Evolutionary conservation across 2,888 invertebrate genomes (phyloP), one percentile per base, ranked within the genome.

Genomic region (Pandemis corylana): DNA sequence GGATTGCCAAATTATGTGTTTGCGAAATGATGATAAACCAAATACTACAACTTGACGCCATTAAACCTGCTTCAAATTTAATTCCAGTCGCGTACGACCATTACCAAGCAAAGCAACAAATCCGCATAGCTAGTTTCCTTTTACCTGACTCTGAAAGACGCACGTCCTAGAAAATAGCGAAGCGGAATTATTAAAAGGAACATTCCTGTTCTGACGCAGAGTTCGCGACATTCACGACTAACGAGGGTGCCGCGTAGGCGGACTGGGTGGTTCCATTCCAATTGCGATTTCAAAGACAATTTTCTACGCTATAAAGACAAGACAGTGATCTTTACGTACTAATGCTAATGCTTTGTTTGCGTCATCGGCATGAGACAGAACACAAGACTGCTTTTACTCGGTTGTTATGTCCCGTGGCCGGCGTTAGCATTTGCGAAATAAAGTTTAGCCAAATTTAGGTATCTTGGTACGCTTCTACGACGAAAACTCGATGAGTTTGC

Each of bases 301-400:
- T 85, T 82, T 79, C 80, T 80, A 77, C 76, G 80, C 81, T 77
- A 85, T 89, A 86, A 87, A 85, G 85, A 85, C 88, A 87, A 85
- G 85, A 85, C 88, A 85, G 87, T 80, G 80, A 80, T 80, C 80
- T 80, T 78, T 72, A 78, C 61, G 79, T 82, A 85, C 84, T 80
- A 82, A 81, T 81, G 77, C 65, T 78, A 86, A 84, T 83, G 81
- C 76, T 77, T 80, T 77, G 75, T 76, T 82, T 80, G 82, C 80
- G 82, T 79, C 82, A 82, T 78, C 78, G 76, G n/a, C 53, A 36
- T 68, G 61, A 73, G 64, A 72, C 56, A 41, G 44, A 42, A 42
- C 68, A 73, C 61, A 69, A 64, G 49, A 64, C 44, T 9, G 68
- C 73, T 73, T 73, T 70, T 70, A 70, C 74, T 41, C 69, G 73